These are phyloP conservation scores for Anadara kagoshimensis DNA, from an alignment of 1,140 invertebrate species.

Conservation along the genomic window DNA sequence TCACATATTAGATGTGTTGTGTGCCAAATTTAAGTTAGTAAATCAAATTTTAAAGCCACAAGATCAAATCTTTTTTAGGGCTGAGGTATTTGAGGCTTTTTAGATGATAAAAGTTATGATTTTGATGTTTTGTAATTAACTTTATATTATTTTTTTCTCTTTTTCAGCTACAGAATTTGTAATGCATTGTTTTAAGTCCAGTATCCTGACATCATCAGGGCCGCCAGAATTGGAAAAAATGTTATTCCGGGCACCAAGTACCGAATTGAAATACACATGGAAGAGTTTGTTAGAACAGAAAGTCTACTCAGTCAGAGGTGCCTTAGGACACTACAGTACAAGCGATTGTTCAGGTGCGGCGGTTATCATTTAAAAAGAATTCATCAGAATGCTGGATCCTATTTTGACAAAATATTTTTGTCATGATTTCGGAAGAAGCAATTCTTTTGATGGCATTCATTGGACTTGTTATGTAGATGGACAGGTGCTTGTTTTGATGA, in stretches of 20 bases:
- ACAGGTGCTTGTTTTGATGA: no score
- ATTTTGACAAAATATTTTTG: not conserved
- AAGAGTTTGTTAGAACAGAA: conserved; percentile 62
- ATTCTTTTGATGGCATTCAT: no score
- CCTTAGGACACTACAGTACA: conserved; percentile 45
- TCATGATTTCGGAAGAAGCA: no score
- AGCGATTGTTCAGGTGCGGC: conserved; percentile 49
- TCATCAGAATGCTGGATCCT: not conserved
- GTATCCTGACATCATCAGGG: conserved; percentile 29
- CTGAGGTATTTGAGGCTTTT: no score
- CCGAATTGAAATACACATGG: conserved; percentile 64
- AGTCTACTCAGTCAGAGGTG: conserved; percentile 44
- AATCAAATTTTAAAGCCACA: no score
- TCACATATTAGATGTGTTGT: no score
- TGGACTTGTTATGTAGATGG: no score
- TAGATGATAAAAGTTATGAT: not conserved
- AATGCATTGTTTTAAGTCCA: conserved; percentile 43
- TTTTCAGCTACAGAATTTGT: conserved; percentile 64
- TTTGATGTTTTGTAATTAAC: not conserved
- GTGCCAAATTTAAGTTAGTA: no score
- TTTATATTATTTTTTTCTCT: conserved; percentile 9
- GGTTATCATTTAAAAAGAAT: conserved; percentile 32
- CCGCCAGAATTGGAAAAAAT: conserved; percentile 37
- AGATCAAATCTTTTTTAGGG: no score
- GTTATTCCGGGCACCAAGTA: conserved; percentile 55